These are phyloP conservation scores for Pterostichus niger DNA, from an alignment of 2,888 invertebrate species.

Conservation along the genomic window DNA sequence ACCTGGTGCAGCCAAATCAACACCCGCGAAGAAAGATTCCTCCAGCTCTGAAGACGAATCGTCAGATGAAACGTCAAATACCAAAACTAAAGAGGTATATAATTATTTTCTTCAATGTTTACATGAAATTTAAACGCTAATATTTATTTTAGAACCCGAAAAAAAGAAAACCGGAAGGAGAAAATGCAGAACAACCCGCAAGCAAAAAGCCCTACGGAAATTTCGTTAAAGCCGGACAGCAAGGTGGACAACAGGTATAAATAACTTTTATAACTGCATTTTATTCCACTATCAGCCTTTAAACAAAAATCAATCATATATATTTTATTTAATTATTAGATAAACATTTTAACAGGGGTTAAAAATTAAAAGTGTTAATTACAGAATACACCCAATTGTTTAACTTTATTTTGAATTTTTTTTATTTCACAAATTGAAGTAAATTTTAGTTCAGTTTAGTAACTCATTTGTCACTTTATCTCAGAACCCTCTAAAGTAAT, in stretches of 20 bases:
- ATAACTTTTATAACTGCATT: conserved; percentile 68
- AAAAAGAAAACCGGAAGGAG: conserved; percentile 76
- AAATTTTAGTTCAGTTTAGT: no score
- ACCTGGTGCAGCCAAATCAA: conserved; percentile 60
- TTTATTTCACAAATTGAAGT: no score
- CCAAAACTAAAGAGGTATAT: conserved; percentile 67
- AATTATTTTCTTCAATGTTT: neutral
- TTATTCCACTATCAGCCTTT: neutral
- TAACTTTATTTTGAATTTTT: no score
- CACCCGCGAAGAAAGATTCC: conserved; percentile 16
- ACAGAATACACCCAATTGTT: no score
- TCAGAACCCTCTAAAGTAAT: no score
- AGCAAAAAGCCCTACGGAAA: conserved; percentile 83
- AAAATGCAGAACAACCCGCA: conserved; percentile 75
- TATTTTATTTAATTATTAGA: no score
- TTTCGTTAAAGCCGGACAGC: conserved; percentile 83
- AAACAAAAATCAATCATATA: no score
- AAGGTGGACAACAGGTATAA: conserved; percentile 73
- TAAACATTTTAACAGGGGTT: no score
- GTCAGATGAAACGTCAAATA: conserved; percentile 67
- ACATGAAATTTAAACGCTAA: no score
- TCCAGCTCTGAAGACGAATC: conserved; percentile 36
- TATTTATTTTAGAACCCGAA: conserved; percentile 66
- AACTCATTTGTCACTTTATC: no score
- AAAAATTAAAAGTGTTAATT: no score